Conservation (phyloP, 1,140 invertebrate genomes). For the Laupala kohalensis region DNA sequence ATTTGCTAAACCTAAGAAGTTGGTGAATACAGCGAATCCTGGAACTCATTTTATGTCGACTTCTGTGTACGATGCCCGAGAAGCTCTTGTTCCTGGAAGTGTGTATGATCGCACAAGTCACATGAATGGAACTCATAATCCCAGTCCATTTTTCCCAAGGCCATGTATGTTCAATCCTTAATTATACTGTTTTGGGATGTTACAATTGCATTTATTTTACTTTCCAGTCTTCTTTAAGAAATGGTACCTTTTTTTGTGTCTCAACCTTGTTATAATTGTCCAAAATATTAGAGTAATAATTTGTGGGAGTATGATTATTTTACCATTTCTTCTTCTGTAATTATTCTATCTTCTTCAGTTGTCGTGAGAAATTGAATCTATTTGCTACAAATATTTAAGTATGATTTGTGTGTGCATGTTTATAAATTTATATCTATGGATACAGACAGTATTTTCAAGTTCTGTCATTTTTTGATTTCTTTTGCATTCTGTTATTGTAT, state of each 20-base stretch:
- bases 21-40: constrained; percentile 86
- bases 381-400: too few relatives aligned
- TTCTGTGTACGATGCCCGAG: constrained; percentile 82
- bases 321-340: too few relatives aligned
- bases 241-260: background rate
- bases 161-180: background rate
- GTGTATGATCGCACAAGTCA: constrained; percentile 52
- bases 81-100: constrained; percentile 75
- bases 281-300: too few relatives aligned
- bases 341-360: too few relatives aligned
- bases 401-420: too few relatives aligned
- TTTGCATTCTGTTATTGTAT: too few relatives aligned
- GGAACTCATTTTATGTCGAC: constrained; percentile 95
- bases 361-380: too few relatives aligned
- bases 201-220: background rate
- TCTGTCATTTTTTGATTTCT: too few relatives aligned
- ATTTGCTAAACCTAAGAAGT: constrained; percentile 92
- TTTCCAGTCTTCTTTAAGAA: background rate
- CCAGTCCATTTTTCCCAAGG: background rate
- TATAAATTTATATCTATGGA: too few relatives aligned
- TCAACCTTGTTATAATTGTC: background rate
- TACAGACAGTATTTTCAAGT: too few relatives aligned
- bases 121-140: constrained; percentile 17
- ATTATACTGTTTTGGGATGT: background rate
- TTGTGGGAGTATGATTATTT: too few relatives aligned